phyloP scores from a whole-genome alignment of 2,113 vertebrate species.

The Phalacrocorax pelagicus region DNA sequence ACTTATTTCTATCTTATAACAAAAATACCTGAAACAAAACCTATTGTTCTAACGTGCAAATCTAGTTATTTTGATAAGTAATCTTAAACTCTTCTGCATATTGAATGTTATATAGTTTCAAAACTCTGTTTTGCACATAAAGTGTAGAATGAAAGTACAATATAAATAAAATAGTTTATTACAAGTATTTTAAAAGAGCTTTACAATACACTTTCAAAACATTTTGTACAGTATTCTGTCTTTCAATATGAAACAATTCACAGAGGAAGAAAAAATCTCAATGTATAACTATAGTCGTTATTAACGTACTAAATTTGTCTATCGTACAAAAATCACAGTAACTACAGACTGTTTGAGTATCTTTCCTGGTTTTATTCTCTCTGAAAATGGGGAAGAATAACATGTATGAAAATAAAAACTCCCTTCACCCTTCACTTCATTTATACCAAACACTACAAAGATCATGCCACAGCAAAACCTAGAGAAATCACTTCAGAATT shows the following conservation, averaged over 20 bases:
- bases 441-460: neutral
- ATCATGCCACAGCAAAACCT: neutral
- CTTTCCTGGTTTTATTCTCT: neutral
- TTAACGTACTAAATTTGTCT: constrained; percentile 18
- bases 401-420: neutral
- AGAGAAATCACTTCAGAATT: neutral
- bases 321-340: constrained; percentile 21
- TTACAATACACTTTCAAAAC: constrained; percentile 66
- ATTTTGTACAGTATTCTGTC: constrained; percentile 60
- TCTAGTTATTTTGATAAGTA: neutral
- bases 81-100: constrained; percentile 1
- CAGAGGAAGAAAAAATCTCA: constrained; percentile 13
- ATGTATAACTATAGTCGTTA: neutral
- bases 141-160: constrained; percentile 22
- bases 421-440: neutral
- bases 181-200: constrained; percentile 66
- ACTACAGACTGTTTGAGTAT: neutral
- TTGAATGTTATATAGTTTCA: neutral
- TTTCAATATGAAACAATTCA: constrained; percentile 74
- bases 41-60: constrained; percentile 8
- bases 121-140: neutral
- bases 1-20: neutral
- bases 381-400: neutral
- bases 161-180: constrained; percentile 70
- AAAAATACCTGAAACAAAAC: constrained; percentile 4